Evolutionary conservation across 2,888 invertebrate species (phyloP), one percentile per base, ranked within the genome.

Genomic region (Lomographa bimaculata): DNA sequence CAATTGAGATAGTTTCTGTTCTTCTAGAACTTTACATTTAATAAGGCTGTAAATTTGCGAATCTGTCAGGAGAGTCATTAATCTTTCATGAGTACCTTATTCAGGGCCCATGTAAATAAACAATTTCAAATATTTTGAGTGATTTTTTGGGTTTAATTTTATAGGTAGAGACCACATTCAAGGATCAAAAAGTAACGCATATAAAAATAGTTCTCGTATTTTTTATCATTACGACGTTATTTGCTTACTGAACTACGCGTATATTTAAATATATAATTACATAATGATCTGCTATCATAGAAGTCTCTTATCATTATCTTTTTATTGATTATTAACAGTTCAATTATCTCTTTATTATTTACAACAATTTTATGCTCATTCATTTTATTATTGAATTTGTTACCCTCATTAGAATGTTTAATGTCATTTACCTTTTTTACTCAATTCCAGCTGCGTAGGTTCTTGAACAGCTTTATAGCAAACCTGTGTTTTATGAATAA

Each of bases 401-500:
- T 35, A 30, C 36, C 9, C 16, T 25, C n/a, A 30, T 42, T 36
- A 30, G 5, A 36, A 26, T 30, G 14, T 36, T 26, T 42, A 32
- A 36, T 36, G 42, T 36, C 30, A 23, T 36, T 3, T 27, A 32
- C 32, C 36, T 34, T 42, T 36, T 42, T 32, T 35, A 6, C 19
- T 34, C 11, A 7, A 12, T 7, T 5, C 40, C 25, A 40, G 18
- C 25, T 29, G 34, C 29, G 40, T 26, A 36, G 30, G 23, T 36
- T 29, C 16, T 20, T 23, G 5, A 16, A 36, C 14, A 17, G 5
- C 23, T 36, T 21, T 37, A 16, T 37, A 7, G 19, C 6, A 30
- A 26, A 41, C 46, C 32, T 27, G 46, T 29, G 43, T 33, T 24
- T 20, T 38, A 20, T 35, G 44, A 33, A 41, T 27, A 37, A 23